Conservation (phyloP, 2,888 invertebrate species). For the Antheraea assamensis region DNA sequence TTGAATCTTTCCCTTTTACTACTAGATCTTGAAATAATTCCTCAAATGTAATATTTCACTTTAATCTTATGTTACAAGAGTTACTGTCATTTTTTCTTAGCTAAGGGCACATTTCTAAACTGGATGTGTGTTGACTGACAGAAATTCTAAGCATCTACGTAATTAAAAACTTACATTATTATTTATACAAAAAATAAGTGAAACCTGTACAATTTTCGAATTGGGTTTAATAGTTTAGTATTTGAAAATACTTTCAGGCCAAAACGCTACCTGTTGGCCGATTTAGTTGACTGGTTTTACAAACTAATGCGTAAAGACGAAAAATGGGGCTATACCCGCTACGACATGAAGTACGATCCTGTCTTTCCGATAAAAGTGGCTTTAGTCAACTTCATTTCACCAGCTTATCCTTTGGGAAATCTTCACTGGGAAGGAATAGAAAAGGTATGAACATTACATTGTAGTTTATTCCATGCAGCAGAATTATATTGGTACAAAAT, state of each 20-base stretch:
- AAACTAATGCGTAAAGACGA: constrained; percentile 87
- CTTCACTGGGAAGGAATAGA: constrained; percentile 92
- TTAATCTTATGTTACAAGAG: too few relatives aligned
- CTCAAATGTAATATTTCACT: too few relatives aligned
- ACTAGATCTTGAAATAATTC: too few relatives aligned
- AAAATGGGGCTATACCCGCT: constrained; percentile 86
- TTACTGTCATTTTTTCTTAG: too few relatives aligned
- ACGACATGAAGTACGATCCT: constrained; percentile 88
- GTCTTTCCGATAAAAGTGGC: constrained; percentile 84
- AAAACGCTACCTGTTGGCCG: constrained; percentile 88
- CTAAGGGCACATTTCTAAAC: too few relatives aligned
- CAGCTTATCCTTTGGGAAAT: constrained; percentile 85
- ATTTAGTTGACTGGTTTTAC: constrained; percentile 93
- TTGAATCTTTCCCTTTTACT: too few relatives aligned
- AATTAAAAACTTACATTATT: too few relatives aligned
- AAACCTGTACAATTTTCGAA: too few relatives aligned
- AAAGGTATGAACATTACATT: constrained; percentile 75
- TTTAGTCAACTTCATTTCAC: constrained; percentile 82
- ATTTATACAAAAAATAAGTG: too few relatives aligned
- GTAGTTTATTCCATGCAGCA: neutral
- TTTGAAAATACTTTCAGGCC: constrained; percentile 82
- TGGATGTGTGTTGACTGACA: too few relatives aligned
- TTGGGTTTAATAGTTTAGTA: neutral
- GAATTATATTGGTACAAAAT: neutral
- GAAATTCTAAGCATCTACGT: too few relatives aligned